Evolutionary conservation across 2,888 invertebrate genomes (phyloP), one percentile per base, ranked within the genome.

Genomic region (Rhorus exstirpatorius): DNA sequence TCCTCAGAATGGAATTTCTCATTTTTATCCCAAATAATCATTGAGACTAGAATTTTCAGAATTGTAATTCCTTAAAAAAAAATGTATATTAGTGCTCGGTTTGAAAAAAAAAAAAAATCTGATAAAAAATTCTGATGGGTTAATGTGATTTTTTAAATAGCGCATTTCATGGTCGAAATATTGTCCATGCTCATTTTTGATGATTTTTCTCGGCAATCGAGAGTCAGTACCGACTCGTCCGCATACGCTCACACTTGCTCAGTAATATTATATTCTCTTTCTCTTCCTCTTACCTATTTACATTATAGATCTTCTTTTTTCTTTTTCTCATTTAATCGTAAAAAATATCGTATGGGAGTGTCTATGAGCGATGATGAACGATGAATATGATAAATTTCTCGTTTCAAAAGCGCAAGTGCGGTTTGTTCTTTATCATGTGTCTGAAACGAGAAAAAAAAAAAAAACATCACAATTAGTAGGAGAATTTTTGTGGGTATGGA

Each of bases 361-460:
- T 67, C 67, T 80, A 76, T 78, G 53, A 49, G 31, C 35, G 44
- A 44, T 68, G 68, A 58, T 63, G 35, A 24, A 74, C 44, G 58
- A 41, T 65, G 58, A 21, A 35, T 26, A 53, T 35, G 19, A 49
- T 35, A 21, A 51, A n/a, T 17, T 41, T 49, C n/a, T 19, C 19
- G 67, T 76, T 92, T 91, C n/a, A 97, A 93, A 96, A 97, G 89
- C 97, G 94, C 89, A 98, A 94, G 92, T 97, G 97, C 44, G 97
- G 96, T 92, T 98, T 98, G 93, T 96, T 96, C 93, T 98, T 97
- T 93, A 97, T 94, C 95, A 98, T 97, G 93, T 97, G 96, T 92
- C 97, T 97, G 95, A 78, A 94, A 96, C 93, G 90, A 86, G 80
- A 84, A 76, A 76, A 84, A 80, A 83, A 21, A 24, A 19, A 8